These are phyloP conservation scores for Lepidocolaptes lacrymiger DNA, from an alignment of 2,797 vertebrate species.

Conservation along the genomic window DNA sequence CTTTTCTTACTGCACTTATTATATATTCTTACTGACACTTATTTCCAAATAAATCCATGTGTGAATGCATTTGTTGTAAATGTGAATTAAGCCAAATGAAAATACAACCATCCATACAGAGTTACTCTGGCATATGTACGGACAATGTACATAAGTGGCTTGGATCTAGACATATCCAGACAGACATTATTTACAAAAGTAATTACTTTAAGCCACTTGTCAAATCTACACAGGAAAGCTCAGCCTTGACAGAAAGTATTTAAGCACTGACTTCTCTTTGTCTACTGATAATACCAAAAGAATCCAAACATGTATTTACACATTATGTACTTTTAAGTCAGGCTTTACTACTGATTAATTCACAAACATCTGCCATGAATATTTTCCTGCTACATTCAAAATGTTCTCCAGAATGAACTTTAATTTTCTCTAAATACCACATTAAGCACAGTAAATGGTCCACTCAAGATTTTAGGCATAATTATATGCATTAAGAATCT, in stretches of 20 bases:
- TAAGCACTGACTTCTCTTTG: background rate
- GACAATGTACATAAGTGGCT: background rate
- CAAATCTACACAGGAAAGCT: background rate
- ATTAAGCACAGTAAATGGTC: conserved; percentile 66
- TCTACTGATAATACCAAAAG: background rate
- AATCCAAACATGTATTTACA: conserved; percentile 4
- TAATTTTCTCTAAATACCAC: conserved; percentile 68
- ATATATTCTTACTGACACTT: background rate
- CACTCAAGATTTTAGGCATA: conserved; percentile 61
- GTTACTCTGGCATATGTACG: background rate
- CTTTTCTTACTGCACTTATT: background rate
- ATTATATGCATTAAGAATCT: conserved; percentile 63
- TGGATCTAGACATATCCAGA: background rate
- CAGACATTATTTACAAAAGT: background rate
- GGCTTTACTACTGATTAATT: conserved; percentile 38
- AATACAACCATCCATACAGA: background rate
- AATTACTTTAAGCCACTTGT: background rate
- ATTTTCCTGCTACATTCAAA: conserved; percentile 41
- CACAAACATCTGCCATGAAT: conserved; percentile 59
- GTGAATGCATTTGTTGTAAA: background rate
- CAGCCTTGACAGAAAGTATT: background rate
- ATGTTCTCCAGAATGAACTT: conserved; percentile 61
- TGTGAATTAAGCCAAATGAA: background rate
- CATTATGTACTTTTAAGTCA: conserved; percentile 24
- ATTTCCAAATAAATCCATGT: background rate